phyloP scores from a whole-genome alignment of 1,140 invertebrate species.

The Andricus grossulariae region DNA sequence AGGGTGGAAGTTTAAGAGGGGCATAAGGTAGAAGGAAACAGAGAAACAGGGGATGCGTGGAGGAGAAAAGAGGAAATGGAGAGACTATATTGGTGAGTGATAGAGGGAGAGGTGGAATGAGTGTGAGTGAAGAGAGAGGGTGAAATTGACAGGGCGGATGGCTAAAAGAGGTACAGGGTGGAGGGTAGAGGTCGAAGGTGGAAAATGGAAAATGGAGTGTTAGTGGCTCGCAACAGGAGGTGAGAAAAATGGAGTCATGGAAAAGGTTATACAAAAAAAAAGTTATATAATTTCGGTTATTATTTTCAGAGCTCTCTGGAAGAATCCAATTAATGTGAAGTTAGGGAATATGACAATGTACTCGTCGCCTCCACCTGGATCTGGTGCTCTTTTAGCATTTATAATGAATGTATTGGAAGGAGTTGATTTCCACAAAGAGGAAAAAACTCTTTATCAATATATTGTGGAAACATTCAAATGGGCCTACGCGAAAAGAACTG shows the following conservation, averaged over 20 bases:
- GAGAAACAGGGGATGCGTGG: too few species aligned
- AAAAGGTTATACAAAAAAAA: background rate
- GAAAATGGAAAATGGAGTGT: background rate
- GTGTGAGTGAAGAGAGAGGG: too few species aligned
- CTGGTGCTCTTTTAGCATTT: conserved; percentile 86
- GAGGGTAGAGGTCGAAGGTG: background rate
- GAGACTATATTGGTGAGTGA: too few species aligned
- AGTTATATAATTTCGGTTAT: background rate
- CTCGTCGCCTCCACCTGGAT: conserved; percentile 88
- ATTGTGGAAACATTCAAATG: conserved; percentile 96
- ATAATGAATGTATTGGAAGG: conserved; percentile 89
- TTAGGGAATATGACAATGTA: conserved; percentile 81
- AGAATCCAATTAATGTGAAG: conserved; percentile 76
- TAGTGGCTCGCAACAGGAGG: too few species aligned
- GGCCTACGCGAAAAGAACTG: conserved; percentile 91
- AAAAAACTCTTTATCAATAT: conserved; percentile 83
- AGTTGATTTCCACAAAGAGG: conserved; percentile 70
- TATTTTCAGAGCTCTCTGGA: conserved; percentile 79
- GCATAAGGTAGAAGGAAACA: too few species aligned
- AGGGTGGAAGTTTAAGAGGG: too few species aligned
- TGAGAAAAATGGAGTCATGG: too few species aligned
- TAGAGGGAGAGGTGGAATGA: too few species aligned
- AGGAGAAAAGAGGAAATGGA: too few species aligned
- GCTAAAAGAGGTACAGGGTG: too few species aligned
- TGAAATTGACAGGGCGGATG: too few species aligned